These are phyloP conservation scores for Diarsia dahlii DNA, from an alignment of 2,888 invertebrate genomes.

Conservation along the genomic window DNA sequence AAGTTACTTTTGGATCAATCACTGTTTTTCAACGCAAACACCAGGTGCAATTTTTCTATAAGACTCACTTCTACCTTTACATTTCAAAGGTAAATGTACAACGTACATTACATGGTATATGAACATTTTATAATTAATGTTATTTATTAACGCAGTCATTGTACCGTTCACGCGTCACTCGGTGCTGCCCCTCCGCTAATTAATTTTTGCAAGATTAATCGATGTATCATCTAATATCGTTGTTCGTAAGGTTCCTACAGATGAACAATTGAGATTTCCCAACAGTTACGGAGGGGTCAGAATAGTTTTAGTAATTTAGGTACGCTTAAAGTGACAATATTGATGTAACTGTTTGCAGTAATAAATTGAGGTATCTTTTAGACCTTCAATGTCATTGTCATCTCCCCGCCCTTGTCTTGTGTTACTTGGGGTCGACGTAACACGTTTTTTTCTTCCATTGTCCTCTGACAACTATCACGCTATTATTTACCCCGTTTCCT, in stretches of 20 bases:
- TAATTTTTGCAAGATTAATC: conserved; percentile 70
- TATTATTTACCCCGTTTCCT: no score
- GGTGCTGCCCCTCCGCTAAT: conserved; percentile 60
- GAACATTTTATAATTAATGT: conserved; percentile 55
- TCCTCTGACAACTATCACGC: no score
- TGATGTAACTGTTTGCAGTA: not conserved
- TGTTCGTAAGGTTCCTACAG: conserved; percentile 36
- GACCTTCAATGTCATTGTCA: not conserved
- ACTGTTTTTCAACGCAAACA: not conserved
- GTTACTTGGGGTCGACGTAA: no score
- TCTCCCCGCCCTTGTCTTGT: no score
- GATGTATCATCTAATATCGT: conserved; percentile 61
- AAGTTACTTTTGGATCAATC: not conserved
- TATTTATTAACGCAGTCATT: conserved; percentile 58
- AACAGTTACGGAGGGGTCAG: not conserved
- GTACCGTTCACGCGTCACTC: conserved; percentile 60
- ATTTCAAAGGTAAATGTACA: no score
- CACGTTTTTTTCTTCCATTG: no score
- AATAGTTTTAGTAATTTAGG: not conserved
- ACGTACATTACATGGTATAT: conserved; percentile 23
- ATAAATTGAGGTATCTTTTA: not conserved
- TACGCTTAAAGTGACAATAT: not conserved
- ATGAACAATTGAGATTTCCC: not conserved
- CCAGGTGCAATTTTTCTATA: no score
- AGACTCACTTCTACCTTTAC: no score